Conservation (phyloP, 2,888 invertebrate species). For the Oligia latruncula region DNA sequence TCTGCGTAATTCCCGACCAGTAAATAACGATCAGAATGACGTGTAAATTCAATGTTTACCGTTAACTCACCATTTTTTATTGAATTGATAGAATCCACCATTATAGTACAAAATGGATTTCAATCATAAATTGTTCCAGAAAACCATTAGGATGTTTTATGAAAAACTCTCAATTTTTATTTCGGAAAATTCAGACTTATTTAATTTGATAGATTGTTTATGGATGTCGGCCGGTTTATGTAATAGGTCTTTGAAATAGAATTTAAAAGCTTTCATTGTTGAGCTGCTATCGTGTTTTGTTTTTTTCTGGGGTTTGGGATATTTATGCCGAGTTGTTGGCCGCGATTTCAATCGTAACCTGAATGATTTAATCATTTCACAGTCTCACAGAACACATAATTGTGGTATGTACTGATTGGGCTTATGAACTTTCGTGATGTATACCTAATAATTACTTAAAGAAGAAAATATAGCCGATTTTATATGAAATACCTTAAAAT, state of each 20-base stretch:
- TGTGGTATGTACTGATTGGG: too few species aligned
- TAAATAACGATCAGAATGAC: slow-evolving; percentile 18
- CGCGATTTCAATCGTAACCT: background rate
- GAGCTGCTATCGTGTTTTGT: slow-evolving; percentile 14
- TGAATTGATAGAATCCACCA: slow-evolving; percentile 39
- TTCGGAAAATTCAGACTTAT: slow-evolving; percentile 20
- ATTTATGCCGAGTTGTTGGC: background rate
- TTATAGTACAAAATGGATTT: slow-evolving; percentile 39
- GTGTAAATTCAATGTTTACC: slow-evolving; percentile 29
- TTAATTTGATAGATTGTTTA: slow-evolving; percentile 55
- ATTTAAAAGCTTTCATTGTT: slow-evolving; percentile 53
- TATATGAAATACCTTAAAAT: background rate
- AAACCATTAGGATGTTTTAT: slow-evolving; percentile 44
- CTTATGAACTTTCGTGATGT: too few species aligned
- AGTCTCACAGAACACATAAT: too few species aligned
- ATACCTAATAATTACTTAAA: background rate
- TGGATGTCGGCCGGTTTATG: slow-evolving; percentile 26
- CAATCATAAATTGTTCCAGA: slow-evolving; percentile 31
- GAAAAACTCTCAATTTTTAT: slow-evolving; percentile 29
- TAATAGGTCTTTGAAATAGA: slow-evolving; percentile 42
- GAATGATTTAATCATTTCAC: background rate
- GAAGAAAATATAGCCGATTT: background rate
- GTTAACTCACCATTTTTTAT: slow-evolving; percentile 30
- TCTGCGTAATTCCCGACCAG: background rate
- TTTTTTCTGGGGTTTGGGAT: slow-evolving; percentile 2